A percentile compares a stretch with the other conserved stretches of the same genome.
Conservation (phyloP, 1,140 invertebrate species). For the Calephelis nemesis region DNA sequence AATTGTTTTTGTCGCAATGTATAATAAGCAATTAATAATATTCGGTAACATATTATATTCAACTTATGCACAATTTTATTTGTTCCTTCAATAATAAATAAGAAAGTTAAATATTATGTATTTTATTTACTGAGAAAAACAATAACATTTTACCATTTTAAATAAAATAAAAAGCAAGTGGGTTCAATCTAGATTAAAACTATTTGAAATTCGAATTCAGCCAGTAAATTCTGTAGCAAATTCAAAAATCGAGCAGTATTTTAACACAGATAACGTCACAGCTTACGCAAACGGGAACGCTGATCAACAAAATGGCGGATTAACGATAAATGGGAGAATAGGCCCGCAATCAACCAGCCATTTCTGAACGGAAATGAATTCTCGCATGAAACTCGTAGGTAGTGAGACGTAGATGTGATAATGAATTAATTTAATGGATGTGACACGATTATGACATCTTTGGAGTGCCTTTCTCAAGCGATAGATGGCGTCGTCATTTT, state of each 20-base stretch:
- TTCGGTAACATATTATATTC: no score
- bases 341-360: slow-evolving; percentile 38
- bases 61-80: no score
- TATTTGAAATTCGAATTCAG: slow-evolving; percentile 8
- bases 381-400: slow-evolving; percentile 38
- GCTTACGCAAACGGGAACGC: slow-evolving; percentile 20
- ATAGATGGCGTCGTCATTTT: not conserved
- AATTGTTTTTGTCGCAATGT: no score
- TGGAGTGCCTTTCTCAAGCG: not conserved
- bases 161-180: not conserved
- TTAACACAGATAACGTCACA: slow-evolving; percentile 23
- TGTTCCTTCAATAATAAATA: no score
- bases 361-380: slow-evolving; percentile 42
- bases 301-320: slow-evolving; percentile 35
- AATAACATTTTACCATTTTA: not conserved
- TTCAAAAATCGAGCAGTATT: slow-evolving; percentile 22
- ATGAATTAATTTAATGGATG: slow-evolving; percentile 38
- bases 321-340: slow-evolving; percentile 29
- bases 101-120: not conserved
- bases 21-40: no score
- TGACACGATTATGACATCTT: slow-evolving; percentile 20
- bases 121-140: not conserved
- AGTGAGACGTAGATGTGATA: slow-evolving; percentile 40
- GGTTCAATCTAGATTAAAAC: not conserved
- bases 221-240: slow-evolving; percentile 2